A percentile compares a stretch with the other conserved stretches of the same genome.
phyloP scores from a whole-genome alignment of 2,113 vertebrate species.

The Carollia perspicillata region DNA sequence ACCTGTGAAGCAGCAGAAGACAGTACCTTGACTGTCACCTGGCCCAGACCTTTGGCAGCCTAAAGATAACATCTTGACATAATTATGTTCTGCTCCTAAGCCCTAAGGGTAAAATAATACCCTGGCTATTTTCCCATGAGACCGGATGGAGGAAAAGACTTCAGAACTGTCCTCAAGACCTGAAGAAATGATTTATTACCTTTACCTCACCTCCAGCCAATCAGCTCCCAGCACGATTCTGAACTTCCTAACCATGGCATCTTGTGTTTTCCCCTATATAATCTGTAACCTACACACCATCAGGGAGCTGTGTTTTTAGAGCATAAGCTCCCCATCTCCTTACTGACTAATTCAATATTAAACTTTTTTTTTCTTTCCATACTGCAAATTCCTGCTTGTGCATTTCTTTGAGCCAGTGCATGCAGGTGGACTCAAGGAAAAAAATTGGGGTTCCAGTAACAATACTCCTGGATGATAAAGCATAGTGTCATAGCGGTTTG shows the following conservation, averaged over 20 bases:
- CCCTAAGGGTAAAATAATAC: neutral
- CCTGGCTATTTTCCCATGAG: neutral
- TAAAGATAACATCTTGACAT: neutral
- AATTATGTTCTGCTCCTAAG: neutral
- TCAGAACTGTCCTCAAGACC: neutral
- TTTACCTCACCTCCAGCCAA: neutral
- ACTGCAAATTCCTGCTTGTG: neutral
- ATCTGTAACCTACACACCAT: neutral
- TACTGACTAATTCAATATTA: neutral
- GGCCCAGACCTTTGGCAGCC: too few relatives aligned
- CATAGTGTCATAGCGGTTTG: neutral
- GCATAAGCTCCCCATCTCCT: neutral
- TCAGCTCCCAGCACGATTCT: neutral
- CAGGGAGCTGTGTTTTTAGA: neutral
- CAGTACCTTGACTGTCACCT: too few relatives aligned
- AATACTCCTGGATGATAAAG: neutral
- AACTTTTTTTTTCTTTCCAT: neutral
- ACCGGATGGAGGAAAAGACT: neutral
- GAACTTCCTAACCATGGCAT: neutral
- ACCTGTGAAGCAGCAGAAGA: too few relatives aligned
- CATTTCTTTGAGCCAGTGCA: neutral
- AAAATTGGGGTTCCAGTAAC: neutral
- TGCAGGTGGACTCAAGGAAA: neutral
- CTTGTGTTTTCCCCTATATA: neutral
- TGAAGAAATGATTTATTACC: neutral